These are phyloP conservation scores for Sinotaia quadrata DNA, from an alignment of 2,888 invertebrate genomes.

Conservation along the genomic window DNA sequence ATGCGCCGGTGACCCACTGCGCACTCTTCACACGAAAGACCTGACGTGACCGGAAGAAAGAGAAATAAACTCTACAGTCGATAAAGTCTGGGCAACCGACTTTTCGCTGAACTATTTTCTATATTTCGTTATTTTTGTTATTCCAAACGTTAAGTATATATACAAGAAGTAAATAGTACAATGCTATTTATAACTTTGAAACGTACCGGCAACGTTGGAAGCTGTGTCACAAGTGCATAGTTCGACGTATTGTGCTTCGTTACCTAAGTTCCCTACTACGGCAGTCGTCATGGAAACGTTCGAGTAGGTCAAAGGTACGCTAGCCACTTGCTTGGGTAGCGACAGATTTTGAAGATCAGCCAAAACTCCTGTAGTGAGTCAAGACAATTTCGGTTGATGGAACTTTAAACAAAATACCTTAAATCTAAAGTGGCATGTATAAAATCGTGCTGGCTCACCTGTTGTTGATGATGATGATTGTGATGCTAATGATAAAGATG, in stretches of 20 bases:
- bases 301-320: slow-evolving; percentile 24
- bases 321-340: slow-evolving; percentile 29
- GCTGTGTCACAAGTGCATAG: slow-evolving; percentile 43
- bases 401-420: too few species aligned
- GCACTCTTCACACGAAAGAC: slow-evolving; percentile 54
- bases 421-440: too few species aligned
- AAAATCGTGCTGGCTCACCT: too few species aligned
- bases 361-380: slow-evolving; percentile 41
- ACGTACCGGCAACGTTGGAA: slow-evolving; percentile 25
- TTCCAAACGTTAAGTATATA: background rate
- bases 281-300: background rate
- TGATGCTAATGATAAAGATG: too few species aligned
- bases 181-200: background rate
- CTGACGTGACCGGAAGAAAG: slow-evolving; percentile 28
- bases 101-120: background rate
- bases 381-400: too few species aligned
- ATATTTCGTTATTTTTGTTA: background rate
- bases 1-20: slow-evolving; percentile 36
- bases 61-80: background rate
- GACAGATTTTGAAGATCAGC: slow-evolving; percentile 36
- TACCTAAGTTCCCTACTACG: background rate
- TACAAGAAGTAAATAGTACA: background rate
- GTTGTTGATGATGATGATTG: too few species aligned
- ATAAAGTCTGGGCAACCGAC: background rate
- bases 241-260: slow-evolving; percentile 28